These are phyloP conservation scores for Thecophora atra DNA, from an alignment of 2,888 invertebrate genomes.

Conservation along the genomic window DNA sequence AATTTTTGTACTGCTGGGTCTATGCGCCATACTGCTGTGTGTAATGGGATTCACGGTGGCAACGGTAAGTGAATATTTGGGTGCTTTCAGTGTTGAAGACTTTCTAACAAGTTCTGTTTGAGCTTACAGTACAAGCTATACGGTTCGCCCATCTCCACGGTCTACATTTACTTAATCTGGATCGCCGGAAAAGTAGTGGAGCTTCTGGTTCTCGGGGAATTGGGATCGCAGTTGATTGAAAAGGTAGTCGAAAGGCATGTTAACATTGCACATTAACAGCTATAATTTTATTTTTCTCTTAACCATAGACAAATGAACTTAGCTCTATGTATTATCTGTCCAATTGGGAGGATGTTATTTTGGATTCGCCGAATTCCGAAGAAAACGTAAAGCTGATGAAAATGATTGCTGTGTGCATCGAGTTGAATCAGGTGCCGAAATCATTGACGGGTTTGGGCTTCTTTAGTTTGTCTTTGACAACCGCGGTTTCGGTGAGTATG, in stretches of 20 bases:
- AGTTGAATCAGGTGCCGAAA: slow-evolving; percentile 45
- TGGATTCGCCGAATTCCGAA: slow-evolving; percentile 40
- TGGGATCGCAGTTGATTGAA: slow-evolving; percentile 47
- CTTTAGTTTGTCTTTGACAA: slow-evolving; percentile 45
- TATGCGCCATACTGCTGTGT: slow-evolving; percentile 56
- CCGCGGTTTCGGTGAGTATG: slow-evolving; percentile 43
- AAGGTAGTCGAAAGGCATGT: slow-evolving; percentile 43
- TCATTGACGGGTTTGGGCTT: slow-evolving; percentile 45
- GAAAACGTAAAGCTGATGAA: slow-evolving; percentile 49
- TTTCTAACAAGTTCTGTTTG: neutral
- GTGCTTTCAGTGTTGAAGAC: too few relatives aligned
- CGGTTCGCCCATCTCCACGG: slow-evolving; percentile 42
- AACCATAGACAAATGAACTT: slow-evolving; percentile 45
- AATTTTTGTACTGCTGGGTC: slow-evolving; percentile 55
- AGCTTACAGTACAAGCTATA: slow-evolving; percentile 8
- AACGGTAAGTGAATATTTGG: slow-evolving; percentile 49
- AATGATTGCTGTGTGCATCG: slow-evolving; percentile 43
- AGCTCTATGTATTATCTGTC: slow-evolving; percentile 49
- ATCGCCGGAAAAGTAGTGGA: slow-evolving; percentile 48
- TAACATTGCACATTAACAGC: neutral
- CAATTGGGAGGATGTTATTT: slow-evolving; percentile 48
- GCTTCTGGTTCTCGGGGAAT: slow-evolving; percentile 47
- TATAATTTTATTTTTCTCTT: neutral
- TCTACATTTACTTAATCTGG: slow-evolving; percentile 46
- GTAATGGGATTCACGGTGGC: slow-evolving; percentile 54